phyloP scores from a whole-genome alignment of 2,113 vertebrate species.

The Pheucticus melanocephalus region DNA sequence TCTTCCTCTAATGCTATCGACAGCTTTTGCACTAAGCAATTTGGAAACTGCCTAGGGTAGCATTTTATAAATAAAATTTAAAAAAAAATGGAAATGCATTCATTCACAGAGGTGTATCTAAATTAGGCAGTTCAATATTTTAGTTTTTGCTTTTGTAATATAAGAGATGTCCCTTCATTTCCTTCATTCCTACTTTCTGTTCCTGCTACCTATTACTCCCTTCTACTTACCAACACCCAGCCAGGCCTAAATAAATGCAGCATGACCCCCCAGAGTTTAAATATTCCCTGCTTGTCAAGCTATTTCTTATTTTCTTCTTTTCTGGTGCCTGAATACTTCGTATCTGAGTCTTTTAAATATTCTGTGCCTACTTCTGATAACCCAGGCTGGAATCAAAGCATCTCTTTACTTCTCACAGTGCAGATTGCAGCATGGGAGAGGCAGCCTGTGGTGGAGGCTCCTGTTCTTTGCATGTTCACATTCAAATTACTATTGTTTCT shows the following conservation, averaged over 20 bases:
- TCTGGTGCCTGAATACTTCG: neutral
- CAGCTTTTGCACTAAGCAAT: neutral
- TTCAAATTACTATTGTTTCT: neutral
- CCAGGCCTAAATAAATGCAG: neutral
- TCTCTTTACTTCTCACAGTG: neutral
- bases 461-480: neutral
- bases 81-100: neutral
- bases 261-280: neutral
- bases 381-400: neutral
- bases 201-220: neutral
- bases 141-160: neutral
- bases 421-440: neutral
- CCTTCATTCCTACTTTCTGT: neutral
- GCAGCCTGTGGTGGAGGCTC: neutral
- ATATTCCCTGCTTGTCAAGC: neutral
- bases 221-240: neutral
- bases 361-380: neutral
- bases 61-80: neutral
- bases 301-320: neutral
- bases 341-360: neutral
- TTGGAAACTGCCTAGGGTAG: neutral
- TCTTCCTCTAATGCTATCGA: neutral
- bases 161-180: neutral
- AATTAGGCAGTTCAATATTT: neutral
- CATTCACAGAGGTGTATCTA: neutral